Conservation (phyloP, 2,113 vertebrate species). For the Percopsis transmontana region DNA sequence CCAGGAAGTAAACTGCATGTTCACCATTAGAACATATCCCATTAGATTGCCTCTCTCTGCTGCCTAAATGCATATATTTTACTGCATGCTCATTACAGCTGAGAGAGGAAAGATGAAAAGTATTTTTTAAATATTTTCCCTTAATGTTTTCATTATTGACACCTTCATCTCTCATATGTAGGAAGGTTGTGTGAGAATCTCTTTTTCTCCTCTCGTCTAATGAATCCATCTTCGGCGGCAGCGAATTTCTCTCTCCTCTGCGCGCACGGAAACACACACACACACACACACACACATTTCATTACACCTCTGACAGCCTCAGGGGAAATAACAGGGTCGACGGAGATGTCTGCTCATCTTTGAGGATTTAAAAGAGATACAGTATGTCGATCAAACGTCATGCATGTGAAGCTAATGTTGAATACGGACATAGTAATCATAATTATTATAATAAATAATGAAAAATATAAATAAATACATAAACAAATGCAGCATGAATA, state of each 20-base stretch:
- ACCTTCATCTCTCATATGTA: constrained; percentile 11
- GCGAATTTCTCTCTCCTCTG: background rate
- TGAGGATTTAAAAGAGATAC: background rate
- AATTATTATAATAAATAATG: too few relatives aligned
- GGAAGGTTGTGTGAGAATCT: background rate
- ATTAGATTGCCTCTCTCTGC: constrained; percentile 3
- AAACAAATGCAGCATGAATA: too few relatives aligned
- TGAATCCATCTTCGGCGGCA: constrained; percentile 5
- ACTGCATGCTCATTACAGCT: constrained; percentile 29
- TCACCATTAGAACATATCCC: background rate
- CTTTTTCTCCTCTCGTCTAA: constrained; percentile 16
- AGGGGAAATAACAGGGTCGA: background rate
- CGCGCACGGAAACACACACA: background rate
- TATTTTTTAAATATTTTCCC: constrained; percentile 28
- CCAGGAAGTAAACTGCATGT: background rate
- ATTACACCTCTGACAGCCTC: background rate
- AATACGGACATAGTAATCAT: too few relatives aligned
- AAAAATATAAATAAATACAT: too few relatives aligned
- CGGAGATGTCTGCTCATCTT: background rate
- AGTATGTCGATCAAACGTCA: too few relatives aligned
- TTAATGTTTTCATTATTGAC: constrained; percentile 33
- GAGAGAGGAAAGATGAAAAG: constrained; percentile 14
- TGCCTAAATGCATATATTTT: constrained; percentile 16
- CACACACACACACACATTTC: background rate
- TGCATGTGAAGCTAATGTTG: too few relatives aligned